Percentiles rank a stretch among this genome's conserved stretches.
Conservation (phyloP, 2,888 invertebrate genomes). For the Abscondita cerata region DNA sequence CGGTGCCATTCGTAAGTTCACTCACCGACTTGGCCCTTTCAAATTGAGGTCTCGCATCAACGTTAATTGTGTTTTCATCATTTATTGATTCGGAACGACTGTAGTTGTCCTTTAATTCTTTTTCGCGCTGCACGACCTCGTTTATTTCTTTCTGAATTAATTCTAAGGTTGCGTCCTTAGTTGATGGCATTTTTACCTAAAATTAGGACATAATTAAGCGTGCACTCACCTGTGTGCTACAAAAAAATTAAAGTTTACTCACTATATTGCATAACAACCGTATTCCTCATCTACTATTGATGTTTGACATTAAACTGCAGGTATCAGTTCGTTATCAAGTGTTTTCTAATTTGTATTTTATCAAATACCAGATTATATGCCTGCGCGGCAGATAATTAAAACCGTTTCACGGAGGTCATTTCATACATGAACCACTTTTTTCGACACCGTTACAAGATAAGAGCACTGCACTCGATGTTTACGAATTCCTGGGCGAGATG, state of each 20-base stretch:
- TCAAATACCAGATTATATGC: constrained; percentile 27
- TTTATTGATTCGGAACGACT: constrained; percentile 54
- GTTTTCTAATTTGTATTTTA: constrained; percentile 19
- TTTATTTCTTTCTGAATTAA: constrained; percentile 90
- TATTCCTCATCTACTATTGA: background rate
- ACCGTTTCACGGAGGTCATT: constrained; percentile 31
- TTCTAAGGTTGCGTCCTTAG: constrained; percentile 71
- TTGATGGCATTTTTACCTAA: constrained; percentile 32
- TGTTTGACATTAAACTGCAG: constrained; percentile 3
- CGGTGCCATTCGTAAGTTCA: constrained; percentile 50
- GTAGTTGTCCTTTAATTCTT: constrained; percentile 73
- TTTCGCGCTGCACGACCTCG: constrained; percentile 83
- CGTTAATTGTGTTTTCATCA: constrained; percentile 13
- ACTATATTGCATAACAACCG: background rate
- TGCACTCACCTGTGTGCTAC: background rate
- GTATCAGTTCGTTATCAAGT: constrained; percentile 7
- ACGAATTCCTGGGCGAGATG: constrained; percentile 36
- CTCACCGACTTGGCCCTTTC: constrained; percentile 19
- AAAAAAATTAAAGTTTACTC: constrained; percentile 5
- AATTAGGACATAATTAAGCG: background rate
- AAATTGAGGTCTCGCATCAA: constrained; percentile 57
- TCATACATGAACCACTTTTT: constrained; percentile 39
- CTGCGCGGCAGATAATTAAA: constrained; percentile 26
- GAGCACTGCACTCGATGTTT: constrained; percentile 31
- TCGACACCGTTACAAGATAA: constrained; percentile 44